Evolutionary conservation across 2,888 invertebrate species (phyloP).

Genomic region (Orchesella flavescens): DNA sequence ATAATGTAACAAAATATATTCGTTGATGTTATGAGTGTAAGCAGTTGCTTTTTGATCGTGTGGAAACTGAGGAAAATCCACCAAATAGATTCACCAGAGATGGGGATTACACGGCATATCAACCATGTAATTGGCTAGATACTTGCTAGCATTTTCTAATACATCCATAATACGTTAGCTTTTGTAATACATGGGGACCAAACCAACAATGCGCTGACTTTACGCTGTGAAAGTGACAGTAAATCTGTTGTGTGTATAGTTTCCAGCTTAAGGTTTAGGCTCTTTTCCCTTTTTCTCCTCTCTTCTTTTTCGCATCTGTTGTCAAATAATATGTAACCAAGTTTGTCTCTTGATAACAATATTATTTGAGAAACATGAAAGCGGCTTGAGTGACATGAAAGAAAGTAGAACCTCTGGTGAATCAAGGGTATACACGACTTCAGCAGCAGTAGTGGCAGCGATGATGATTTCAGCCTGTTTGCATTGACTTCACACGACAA

Average conservation of each 20-base stretch:
- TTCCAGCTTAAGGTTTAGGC: not conserved
- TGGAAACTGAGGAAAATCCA: constrained; percentile 54
- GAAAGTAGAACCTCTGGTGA: constrained; percentile 4
- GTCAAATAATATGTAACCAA: constrained; percentile 59
- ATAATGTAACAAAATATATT: constrained; percentile 18
- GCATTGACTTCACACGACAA: constrained; percentile 58
- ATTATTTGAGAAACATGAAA: constrained; percentile 50
- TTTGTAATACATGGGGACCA: constrained; percentile 21
- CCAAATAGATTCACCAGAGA: constrained; percentile 47
- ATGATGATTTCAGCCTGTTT: constrained; percentile 53
- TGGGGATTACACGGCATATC: constrained; percentile 59
- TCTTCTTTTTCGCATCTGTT: constrained; percentile 58
- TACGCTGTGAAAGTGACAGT: constrained; percentile 26
- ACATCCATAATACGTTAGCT: constrained; percentile 26
- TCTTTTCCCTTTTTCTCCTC: constrained; percentile 12
- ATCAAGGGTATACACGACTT: not conserved
- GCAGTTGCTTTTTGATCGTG: constrained; percentile 51
- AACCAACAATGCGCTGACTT: constrained; percentile 3
- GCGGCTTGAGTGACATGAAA: constrained; percentile 45
- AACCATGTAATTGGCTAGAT: constrained; percentile 59
- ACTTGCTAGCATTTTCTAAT: constrained; percentile 55
- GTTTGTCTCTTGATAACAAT: constrained; percentile 58
- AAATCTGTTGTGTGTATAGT: not conserved
- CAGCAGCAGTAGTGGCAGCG: not conserved
- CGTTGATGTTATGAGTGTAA: not conserved